Evolutionary conservation across 2,888 invertebrate species (phyloP), one percentile per base, ranked within the genome.

Genomic region (Epistrophe grossulariae): DNA sequence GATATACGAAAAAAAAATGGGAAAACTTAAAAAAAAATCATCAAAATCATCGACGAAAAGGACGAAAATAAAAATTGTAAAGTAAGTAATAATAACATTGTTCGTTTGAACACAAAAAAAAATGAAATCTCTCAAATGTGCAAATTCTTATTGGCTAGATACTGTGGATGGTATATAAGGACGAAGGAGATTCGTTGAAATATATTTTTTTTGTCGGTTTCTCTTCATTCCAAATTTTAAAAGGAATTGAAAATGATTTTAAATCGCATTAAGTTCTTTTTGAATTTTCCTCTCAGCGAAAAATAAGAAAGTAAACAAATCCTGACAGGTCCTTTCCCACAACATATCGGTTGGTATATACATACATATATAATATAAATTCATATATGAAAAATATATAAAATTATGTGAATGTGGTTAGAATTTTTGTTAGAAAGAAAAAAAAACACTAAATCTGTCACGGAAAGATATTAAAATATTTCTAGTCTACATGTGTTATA

Each of bases 41-140:
- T 72, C 40, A 82, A 81, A 84, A 80, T 77, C 80, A 81, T 77
- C 80, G 71, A 82, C 40, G 55, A 24, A 35, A 70, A 38, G 74
- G 50, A 79, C 43, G 62, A 74, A 74, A 45, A 59, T 57, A 55
- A 79, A 72, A 76, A 72, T 72, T 68, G 43, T 52, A 40, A 81
- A 81, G 81, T 80, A 80, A 84, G 84, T 84, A 84, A 84, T 84
- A 81, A 84, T 84, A 84, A 84, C 66, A 84, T 80, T 84, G 77
- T 84, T 84, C 68, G 50, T 68, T 31, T 28, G 59, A n/a, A 8
- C 40, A 40, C n/a, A n/a, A 28, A 31, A 17, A 31, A n/a, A 45
- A 64, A 6, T 31, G 19, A 40, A 40, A 70, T 82, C 71, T 62
- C 70, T 74, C 62, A 28, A 79, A 74, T 45, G 68, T 52, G 59